Conservation (phyloP, 2,888 invertebrate genomes). For the Dyspetes luteomarginatus region DNA sequence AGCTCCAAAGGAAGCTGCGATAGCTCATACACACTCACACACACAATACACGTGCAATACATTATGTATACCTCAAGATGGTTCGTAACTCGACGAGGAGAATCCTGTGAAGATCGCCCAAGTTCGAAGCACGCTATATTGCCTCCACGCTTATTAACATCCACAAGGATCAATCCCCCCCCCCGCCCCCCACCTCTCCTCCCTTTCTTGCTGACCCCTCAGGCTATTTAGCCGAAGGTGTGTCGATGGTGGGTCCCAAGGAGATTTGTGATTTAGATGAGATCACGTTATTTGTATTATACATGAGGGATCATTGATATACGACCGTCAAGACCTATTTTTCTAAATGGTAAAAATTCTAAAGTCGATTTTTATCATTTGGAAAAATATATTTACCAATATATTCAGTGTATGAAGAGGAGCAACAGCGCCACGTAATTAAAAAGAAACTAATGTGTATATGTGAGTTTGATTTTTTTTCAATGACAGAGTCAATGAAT, state of each 20-base stretch:
- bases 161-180: slow-evolving; percentile 32
- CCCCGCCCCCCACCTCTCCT: slow-evolving; percentile 48
- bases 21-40: slow-evolving; percentile 45
- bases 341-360: too few relatives aligned
- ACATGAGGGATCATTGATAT: slow-evolving; percentile 37
- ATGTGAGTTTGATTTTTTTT: too few relatives aligned
- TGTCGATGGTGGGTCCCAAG: slow-evolving; percentile 74
- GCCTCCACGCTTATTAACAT: slow-evolving; percentile 68
- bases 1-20: slow-evolving; percentile 69
- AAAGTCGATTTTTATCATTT: too few relatives aligned
- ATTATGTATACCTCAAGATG: slow-evolving; percentile 26
- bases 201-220: slow-evolving; percentile 61
- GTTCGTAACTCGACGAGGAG: slow-evolving; percentile 15
- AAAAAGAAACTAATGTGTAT: too few relatives aligned
- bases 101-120: slow-evolving; percentile 49
- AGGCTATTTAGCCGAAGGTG: slow-evolving; percentile 78
- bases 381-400: too few relatives aligned
- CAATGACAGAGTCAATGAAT: too few relatives aligned
- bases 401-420: too few relatives aligned
- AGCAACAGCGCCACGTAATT: too few relatives aligned
- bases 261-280: slow-evolving; percentile 83
- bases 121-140: slow-evolving; percentile 57
- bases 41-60: slow-evolving; percentile 23
- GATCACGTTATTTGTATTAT: slow-evolving; percentile 59
- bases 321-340: not conserved